Percentiles rank a stretch among this genome's conserved stretches.
These are phyloP conservation scores for Eretmochelys imbricata DNA, from an alignment of 2,113 vertebrate species.

Conservation along the genomic window DNA sequence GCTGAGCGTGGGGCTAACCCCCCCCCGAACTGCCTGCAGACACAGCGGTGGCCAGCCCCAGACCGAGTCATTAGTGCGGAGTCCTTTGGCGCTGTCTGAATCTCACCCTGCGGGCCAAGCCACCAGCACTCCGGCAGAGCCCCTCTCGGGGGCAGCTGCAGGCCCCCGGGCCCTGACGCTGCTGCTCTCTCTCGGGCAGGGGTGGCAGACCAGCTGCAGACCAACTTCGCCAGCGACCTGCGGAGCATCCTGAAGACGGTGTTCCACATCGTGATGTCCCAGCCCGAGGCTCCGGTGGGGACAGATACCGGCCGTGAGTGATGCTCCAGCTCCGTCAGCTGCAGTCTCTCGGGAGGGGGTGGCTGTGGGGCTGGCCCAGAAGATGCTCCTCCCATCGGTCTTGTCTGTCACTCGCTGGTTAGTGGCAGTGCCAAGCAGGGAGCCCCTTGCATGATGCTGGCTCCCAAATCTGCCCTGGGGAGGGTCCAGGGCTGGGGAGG, in stretches of 20 bases:
- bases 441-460: neutral
- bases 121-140: too few relatives aligned
- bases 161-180: neutral
- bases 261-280: constrained; percentile 70
- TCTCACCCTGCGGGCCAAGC: too few relatives aligned
- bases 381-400: too few relatives aligned
- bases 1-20: too few relatives aligned
- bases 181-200: constrained; percentile 30
- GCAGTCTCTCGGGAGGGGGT: neutral
- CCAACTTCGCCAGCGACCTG: constrained; percentile 82
- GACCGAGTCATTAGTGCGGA: too few relatives aligned
- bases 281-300: neutral
- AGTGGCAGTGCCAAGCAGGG: neutral
- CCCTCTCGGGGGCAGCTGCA: neutral
- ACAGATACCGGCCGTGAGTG: constrained; percentile 51
- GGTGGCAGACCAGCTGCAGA: constrained; percentile 83
- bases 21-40: neutral
- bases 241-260: constrained; percentile 78
- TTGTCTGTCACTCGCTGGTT: neutral
- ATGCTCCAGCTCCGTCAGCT: neutral
- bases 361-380: neutral
- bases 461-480: neutral
- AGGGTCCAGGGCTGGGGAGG: neutral
- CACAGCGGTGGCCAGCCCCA: neutral
- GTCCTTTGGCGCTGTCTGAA: too few relatives aligned